Conservation (phyloP, 2,888 invertebrate genomes). For the Thelaira solivaga region DNA sequence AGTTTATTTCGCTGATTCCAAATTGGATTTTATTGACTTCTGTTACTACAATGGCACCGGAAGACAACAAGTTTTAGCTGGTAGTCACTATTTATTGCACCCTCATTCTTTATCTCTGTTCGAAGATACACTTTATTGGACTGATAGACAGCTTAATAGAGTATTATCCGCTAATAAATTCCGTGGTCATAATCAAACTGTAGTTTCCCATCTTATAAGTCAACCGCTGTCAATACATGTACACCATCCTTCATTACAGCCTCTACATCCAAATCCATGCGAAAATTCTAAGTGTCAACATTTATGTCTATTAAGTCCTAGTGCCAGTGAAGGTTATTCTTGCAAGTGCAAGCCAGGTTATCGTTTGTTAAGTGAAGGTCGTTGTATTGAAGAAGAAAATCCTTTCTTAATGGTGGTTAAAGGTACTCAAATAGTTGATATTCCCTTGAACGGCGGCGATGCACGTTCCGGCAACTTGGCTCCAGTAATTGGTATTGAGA, state of each 20-base stretch:
- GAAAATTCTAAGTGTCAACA: conserved; percentile 87
- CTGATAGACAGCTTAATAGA: conserved; percentile 93
- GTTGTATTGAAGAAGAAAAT: conserved; percentile 89
- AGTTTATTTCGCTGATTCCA: conserved; percentile 98
- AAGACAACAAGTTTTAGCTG: conserved; percentile 90
- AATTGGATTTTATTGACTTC: conserved; percentile 97
- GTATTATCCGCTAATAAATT: conserved; percentile 95
- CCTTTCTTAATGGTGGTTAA: conserved; percentile 94
- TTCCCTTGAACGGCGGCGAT: conserved; percentile 86
- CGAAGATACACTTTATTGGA: conserved; percentile 98
- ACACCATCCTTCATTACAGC: conserved; percentile 96
- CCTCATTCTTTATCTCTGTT: conserved; percentile 96
- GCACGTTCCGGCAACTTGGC: conserved; percentile 87
- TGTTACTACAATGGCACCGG: conserved; percentile 97
- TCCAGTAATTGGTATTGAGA: conserved; percentile 91
- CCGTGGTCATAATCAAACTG: conserved; percentile 92
- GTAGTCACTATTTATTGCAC: conserved; percentile 94
- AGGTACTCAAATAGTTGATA: conserved; percentile 92
- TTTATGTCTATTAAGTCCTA: conserved; percentile 92
- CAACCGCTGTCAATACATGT: conserved; percentile 97
- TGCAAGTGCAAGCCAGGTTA: conserved; percentile 96
- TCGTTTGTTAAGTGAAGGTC: conserved; percentile 82
- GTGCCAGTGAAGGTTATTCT: conserved; percentile 82
- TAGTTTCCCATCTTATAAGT: conserved; percentile 94
- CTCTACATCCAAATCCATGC: conserved; percentile 88